Percentiles rank a stretch among this genome's conserved stretches.
Conservation (phyloP, 2,113 vertebrate species). For the Centropus unirufus region DNA sequence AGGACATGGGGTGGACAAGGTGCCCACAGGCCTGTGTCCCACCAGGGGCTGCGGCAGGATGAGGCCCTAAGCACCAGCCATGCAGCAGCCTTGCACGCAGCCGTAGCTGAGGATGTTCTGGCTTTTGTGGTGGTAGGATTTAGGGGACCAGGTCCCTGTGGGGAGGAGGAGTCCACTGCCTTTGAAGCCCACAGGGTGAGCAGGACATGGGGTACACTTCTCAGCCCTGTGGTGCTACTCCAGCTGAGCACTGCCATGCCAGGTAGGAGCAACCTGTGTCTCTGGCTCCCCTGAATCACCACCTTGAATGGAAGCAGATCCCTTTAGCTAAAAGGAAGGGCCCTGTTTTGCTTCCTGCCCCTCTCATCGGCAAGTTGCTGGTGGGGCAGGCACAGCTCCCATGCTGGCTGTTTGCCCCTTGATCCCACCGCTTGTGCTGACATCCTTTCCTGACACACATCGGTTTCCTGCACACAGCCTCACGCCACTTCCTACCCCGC, state of each 20-base stretch:
- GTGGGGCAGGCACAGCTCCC: not conserved
- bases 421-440: not conserved
- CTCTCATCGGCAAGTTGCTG: fast-evolving
- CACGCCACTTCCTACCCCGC: not conserved
- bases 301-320: fast-evolving
- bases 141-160: not conserved
- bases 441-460: constrained; percentile 47
- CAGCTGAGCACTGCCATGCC: not conserved
- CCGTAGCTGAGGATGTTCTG: not conserved
- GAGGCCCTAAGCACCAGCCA: fast-evolving
- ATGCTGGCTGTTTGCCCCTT: not conserved
- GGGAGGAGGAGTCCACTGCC: not conserved
- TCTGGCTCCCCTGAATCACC: fast-evolving
- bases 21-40: not conserved
- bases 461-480: not conserved
- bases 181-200: fast-evolving
- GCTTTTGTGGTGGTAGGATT: fast-evolving
- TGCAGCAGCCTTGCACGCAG: fast-evolving
- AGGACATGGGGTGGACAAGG: not conserved
- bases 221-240: fast-evolving
- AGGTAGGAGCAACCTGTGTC: not conserved
- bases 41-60: fast-evolving
- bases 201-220: not conserved
- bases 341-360: not conserved
- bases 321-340: not conserved